Evolutionary conservation across 2,113 vertebrate species (phyloP), one percentile per base, ranked within the genome.

Genomic region (Bagarius yarrelli): DNA sequence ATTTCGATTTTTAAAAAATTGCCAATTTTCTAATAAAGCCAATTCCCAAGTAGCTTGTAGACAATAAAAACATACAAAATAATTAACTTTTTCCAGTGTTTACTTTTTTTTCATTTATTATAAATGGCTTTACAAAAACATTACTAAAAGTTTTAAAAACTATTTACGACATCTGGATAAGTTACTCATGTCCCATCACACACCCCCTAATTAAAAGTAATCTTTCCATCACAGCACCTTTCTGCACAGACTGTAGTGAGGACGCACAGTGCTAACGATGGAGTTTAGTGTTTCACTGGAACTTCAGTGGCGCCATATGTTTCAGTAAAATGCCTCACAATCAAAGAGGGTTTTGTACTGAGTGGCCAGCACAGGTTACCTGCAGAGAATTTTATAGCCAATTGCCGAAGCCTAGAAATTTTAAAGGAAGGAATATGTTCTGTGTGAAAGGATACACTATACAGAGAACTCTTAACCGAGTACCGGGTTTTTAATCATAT

Each of bases 311-410:
- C 74, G 69, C 83, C 77, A 72, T 78, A 80, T 23, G 73, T 71
- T 79, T 80, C 64, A 64, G 76, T 79, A 67, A 59, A 78, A 53
- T 57, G 53, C 66, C n/a, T 25, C 21, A 75, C 82, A 85, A 89
- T 91, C 89, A 93, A 92, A 88, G 87, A 82, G 67, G 36, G 57
- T 66, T 87, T 91, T 93, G 90, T 91, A 85, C 32, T 40, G 63
- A 67, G 79, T 67, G 79, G 81, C 47, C 27, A 64, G 32, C 27
- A 61, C 27, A 1, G 32, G 76, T 84, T 87, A 90, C 90, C 90
- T 89, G 89, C 75, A 76, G 66, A 87, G 87, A 34, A 61, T 86
- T 85, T 89, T 88, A 89, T 82, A 76, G 83, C 73, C 82, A 85
- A 85, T 63, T 85, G 87, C 40, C 76, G 83, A 89, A 83, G 85